Evolutionary conservation across 2,113 vertebrate species (phyloP).

Genomic region (Oenanthe melanoleuca): DNA sequence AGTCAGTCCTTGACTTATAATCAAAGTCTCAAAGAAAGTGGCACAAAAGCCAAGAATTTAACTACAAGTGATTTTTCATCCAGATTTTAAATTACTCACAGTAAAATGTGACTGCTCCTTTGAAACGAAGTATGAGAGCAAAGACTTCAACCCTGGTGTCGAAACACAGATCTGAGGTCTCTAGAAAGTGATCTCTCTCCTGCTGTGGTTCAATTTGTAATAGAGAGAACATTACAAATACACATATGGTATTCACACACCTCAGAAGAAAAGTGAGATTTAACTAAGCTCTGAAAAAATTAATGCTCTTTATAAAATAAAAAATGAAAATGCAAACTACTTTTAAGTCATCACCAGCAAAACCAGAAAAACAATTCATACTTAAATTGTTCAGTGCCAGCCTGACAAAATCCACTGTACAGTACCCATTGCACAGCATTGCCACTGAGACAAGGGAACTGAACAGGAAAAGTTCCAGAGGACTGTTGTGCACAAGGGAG

Average conservation of each 20-base stretch:
- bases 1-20: neutral
- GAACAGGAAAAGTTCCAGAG: neutral
- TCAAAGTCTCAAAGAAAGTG: neutral
- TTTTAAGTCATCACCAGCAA: neutral
- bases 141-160: neutral
- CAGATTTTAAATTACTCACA: neutral
- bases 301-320: neutral
- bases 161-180: neutral
- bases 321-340: neutral
- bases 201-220: neutral
- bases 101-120: neutral
- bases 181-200: neutral
- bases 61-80: neutral
- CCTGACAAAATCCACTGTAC: neutral
- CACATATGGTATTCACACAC: accelerated
- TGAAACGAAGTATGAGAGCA: neutral
- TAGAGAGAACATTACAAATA: neutral
- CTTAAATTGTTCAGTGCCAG: neutral
- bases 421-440: neutral
- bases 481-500: neutral
- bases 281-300: neutral
- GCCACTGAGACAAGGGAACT: neutral
- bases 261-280: neutral
- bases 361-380: neutral
- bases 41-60: neutral